Base-by-base conservation (phyloP, 2,113 vertebrate species). In the Hemibagrus wyckioides region DNA sequence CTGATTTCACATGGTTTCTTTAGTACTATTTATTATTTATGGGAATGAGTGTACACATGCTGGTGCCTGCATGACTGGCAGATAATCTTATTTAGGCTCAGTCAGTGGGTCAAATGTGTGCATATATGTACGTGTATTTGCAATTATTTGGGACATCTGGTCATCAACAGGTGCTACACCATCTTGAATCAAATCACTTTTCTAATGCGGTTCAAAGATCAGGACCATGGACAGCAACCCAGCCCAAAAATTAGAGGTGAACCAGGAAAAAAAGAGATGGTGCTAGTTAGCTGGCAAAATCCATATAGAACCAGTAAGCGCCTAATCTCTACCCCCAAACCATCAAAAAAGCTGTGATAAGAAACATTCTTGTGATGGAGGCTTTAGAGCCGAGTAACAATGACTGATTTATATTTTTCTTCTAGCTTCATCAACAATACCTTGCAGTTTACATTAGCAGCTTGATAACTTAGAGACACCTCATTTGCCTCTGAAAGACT, bases 121-220 rank as follows among this genome's bases (percentile, higher is more conserved):
- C 69, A 11, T 76, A 28, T 76, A 21, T 77, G 69, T 67, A n/a
- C 73, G 39, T 82, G 41, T 44, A 13, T 28, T 25, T 75, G 36
- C 9, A 44, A 30, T 2, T 41, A 8, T 23, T 21, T 23, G 19
- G 9, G 21, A 41, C 69, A 73, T 73, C 69, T 25, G 19, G 19
- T 3, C 33, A 41, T 39, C 39, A 73, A 86, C 15, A 6, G 90
- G 92, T 84, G 89, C 91, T 89, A 94, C 93, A 91, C 89, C 93
- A 90, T 94, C 94, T 93, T 91, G 91, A 82, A 92, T 92, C 79
- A 90, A 92, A 57, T 10, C 50, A 39, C 48, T 19, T 28, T 10
- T 48, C 0, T n/a, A 7, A 30, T 52, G 19, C 30, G 25, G 25
- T n/a, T 25, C 4, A 76, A n/a, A 76, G 11, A 50, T 50, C 11